Base-by-base conservation (phyloP, 2,113 vertebrate species). In the Cyprinodon brontotheroides region DNA sequence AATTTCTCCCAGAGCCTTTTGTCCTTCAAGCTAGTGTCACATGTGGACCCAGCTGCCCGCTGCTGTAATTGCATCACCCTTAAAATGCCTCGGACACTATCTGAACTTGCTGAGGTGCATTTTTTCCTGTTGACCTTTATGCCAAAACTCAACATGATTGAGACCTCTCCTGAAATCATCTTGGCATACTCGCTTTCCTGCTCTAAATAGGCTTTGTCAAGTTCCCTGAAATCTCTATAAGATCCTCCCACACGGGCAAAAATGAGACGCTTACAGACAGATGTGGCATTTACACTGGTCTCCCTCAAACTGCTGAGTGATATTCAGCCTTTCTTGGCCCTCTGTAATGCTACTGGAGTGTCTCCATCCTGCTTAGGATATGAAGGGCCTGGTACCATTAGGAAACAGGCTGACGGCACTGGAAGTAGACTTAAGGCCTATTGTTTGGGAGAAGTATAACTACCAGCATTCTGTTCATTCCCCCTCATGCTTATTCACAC, bases 391-490 rank as follows among this genome's bases (percentile, higher is more conserved):
- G 89, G 82, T 90, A 86, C 89, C 73, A 84, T 87, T 80, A 84
- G 73, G 78, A 79, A 72, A 69, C 83, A 86, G 89, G 79, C 84
- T 77, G 83, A 79, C 73, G 87, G 81, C 85, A 81, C 75, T 70
- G 77, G n/a, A 65, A 67, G 66, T 40, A 85, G 84, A 90, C 90
- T 92, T 87, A 92, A 80, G 90, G 69, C 67, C 80, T 88, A 89
- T 92, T 93, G 86, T 91, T 83, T 74, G 65, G 80, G 81, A 85
- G 78, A 74, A 65, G 89, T 89, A 83, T 84, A 87, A 89, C 89
- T 89, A 80, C 85, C 89, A 91, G 86, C 85, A 89, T 88, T 87
- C 75, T 86, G 83, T 89, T 91, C 91, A 88, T 91, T 77, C 84
- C 88, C 85, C 87, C 87, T 86, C 87, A 91, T 38, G 41, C 83